Percentiles rank a stretch among this genome's conserved stretches.
These are phyloP conservation scores for Pteronura brasiliensis DNA, from an alignment of 2,113 vertebrate genomes.

Conservation along the genomic window DNA sequence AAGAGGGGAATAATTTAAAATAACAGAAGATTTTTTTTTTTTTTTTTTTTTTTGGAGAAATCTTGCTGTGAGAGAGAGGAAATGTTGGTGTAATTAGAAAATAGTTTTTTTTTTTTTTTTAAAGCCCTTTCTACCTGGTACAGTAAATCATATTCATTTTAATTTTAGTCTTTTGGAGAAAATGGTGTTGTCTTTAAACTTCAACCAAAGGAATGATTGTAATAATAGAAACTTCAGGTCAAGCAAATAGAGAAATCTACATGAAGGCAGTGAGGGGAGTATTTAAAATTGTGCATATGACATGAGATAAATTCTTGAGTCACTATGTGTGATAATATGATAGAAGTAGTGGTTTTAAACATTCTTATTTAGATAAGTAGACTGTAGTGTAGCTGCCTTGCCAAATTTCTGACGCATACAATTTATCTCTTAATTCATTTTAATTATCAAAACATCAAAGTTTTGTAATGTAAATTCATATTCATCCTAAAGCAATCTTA, in stretches of 20 bases:
- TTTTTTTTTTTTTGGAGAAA: background rate
- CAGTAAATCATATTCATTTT: background rate
- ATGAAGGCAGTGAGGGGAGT: background rate
- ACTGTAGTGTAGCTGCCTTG: background rate
- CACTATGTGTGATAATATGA: background rate
- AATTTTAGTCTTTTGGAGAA: background rate
- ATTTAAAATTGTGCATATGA: background rate
- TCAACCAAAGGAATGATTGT: background rate
- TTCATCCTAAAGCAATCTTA: background rate
- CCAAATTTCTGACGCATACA: background rate
- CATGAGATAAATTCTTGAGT: background rate
- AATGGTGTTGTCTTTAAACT: background rate
- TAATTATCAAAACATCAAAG: background rate
- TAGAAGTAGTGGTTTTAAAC: background rate
- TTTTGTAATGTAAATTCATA: background rate
- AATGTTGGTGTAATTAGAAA: background rate
- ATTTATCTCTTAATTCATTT: background rate
- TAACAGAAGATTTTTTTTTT: background rate
- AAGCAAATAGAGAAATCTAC: background rate
- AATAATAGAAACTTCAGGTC: background rate
- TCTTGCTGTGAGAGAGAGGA: background rate
- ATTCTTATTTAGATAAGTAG: background rate
- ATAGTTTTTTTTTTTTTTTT: background rate
- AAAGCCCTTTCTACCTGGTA: background rate
- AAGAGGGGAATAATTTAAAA: background rate